A percentile compares a stretch with the other conserved stretches of the same genome.
These are phyloP conservation scores for Lottia scabra DNA, from an alignment of 2,888 invertebrate genomes.

Conservation along the genomic window DNA sequence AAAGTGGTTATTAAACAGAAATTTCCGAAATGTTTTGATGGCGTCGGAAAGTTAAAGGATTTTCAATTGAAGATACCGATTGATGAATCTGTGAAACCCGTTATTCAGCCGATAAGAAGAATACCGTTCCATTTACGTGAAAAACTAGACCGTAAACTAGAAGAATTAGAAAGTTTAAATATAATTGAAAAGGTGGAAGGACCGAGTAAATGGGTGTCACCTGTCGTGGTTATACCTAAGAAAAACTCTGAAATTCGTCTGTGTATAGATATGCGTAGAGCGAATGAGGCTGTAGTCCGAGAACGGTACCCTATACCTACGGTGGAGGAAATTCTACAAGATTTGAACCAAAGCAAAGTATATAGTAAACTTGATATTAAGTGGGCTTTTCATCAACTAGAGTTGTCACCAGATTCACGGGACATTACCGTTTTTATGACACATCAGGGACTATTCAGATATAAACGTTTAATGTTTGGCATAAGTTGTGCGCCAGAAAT, in stretches of 20 bases:
- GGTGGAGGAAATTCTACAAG: background rate
- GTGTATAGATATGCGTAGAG: background rate
- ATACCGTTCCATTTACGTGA: background rate
- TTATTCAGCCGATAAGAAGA: background rate
- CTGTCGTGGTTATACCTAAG: background rate
- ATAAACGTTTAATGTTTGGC: background rate
- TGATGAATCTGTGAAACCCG: background rate
- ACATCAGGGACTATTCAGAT: background rate
- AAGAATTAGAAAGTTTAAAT: background rate
- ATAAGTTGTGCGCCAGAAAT: background rate
- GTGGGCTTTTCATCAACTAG: background rate
- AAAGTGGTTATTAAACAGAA: too few relatives aligned
- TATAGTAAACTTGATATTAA: background rate
- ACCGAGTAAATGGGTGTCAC: background rate
- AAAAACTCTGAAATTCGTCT: background rate
- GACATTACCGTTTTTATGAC: slow-evolving; percentile 5
- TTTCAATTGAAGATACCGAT: background rate
- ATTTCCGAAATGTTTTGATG: too few relatives aligned
- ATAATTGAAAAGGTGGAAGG: slow-evolving; percentile 1
- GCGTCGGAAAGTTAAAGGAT: background rate
- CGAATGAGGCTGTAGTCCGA: background rate
- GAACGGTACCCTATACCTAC: slow-evolving; percentile 1
- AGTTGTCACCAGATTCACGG: background rate
- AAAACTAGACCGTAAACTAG: background rate
- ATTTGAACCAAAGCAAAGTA: background rate